These are phyloP conservation scores for Stenchaetothrips biformis DNA, from an alignment of 2,888 invertebrate species.

Conservation along the genomic window DNA sequence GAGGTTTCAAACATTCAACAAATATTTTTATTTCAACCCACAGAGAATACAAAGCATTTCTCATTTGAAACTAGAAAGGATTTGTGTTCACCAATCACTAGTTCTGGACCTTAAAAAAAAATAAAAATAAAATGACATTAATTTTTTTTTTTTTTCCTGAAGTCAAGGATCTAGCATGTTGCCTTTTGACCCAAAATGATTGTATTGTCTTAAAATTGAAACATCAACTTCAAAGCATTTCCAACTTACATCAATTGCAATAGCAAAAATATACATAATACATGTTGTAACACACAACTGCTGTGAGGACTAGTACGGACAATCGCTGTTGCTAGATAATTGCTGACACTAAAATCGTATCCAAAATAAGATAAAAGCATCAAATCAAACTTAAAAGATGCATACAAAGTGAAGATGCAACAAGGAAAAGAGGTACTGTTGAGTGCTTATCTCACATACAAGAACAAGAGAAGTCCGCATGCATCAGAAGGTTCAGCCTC, in stretches of 20 bases:
- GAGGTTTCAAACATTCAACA: constrained; percentile 7
- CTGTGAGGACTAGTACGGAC: constrained; percentile 22
- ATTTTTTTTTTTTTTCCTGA: not conserved
- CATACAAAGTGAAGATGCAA: not conserved
- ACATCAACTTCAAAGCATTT: constrained; percentile 2
- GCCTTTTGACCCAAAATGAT: not conserved
- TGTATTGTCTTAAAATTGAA: constrained; percentile 9
- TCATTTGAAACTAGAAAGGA: not conserved
- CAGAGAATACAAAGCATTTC: not conserved
- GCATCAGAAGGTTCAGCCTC: constrained; percentile 19
- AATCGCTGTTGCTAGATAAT: constrained; percentile 7
- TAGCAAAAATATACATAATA: constrained; percentile 22
- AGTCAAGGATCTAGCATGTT: not conserved
- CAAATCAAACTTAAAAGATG: not conserved
- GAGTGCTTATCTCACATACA: not conserved
- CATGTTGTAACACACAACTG: constrained; percentile 17
- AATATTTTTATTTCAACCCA: constrained; percentile 13
- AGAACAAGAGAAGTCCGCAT: not conserved
- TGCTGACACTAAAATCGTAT: not conserved
- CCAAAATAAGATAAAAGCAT: not conserved
- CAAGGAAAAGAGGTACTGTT: not conserved
- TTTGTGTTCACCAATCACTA: not conserved
- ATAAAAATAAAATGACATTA: not conserved
- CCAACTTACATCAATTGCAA: constrained; percentile 9
- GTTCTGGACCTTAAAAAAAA: not conserved